phyloP scores from a whole-genome alignment of 2,113 vertebrate genomes.

The Camelus dromedarius region DNA sequence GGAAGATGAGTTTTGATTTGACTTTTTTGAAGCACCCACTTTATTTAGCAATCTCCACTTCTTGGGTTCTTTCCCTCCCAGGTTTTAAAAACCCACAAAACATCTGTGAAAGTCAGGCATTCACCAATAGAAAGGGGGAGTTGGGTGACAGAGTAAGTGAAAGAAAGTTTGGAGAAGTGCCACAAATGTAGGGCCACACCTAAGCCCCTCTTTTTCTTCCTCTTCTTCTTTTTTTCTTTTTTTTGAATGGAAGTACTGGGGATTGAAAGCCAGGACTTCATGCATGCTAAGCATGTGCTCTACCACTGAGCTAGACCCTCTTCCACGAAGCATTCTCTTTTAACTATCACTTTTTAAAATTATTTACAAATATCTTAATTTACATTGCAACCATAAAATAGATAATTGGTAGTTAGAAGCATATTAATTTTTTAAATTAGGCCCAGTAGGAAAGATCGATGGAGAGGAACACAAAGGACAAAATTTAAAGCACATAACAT shows the following conservation, averaged over 20 bases:
- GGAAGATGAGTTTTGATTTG: not conserved
- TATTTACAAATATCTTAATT: too few relatives aligned
- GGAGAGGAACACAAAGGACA: too few relatives aligned
- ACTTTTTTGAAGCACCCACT: not conserved
- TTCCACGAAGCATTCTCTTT: rapidly evolving
- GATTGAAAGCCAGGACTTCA: too few relatives aligned
- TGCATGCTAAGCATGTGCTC: too few relatives aligned
- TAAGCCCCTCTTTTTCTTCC: not conserved
- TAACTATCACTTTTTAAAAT: not conserved
- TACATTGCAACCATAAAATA: not conserved
- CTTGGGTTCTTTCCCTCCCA: not conserved
- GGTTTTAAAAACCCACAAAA: not conserved
- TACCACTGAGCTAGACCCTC: too few relatives aligned
- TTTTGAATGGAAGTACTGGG: too few relatives aligned
- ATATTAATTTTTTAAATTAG: not conserved
- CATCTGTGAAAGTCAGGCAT: not conserved
- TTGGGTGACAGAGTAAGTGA: not conserved
- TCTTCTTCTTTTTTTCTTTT: too few relatives aligned
- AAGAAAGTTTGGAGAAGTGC: not conserved
- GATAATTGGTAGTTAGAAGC: not conserved
- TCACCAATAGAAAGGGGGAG: not conserved
- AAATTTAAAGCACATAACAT: rapidly evolving
- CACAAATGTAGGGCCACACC: rapidly evolving
- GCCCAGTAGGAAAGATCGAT: not conserved
- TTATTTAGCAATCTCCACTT: not conserved